A percentile compares a stretch with the other conserved stretches of the same genome.
Conservation (phyloP, 2,888 invertebrate species). For the Leptinotarsa tumamoca region DNA sequence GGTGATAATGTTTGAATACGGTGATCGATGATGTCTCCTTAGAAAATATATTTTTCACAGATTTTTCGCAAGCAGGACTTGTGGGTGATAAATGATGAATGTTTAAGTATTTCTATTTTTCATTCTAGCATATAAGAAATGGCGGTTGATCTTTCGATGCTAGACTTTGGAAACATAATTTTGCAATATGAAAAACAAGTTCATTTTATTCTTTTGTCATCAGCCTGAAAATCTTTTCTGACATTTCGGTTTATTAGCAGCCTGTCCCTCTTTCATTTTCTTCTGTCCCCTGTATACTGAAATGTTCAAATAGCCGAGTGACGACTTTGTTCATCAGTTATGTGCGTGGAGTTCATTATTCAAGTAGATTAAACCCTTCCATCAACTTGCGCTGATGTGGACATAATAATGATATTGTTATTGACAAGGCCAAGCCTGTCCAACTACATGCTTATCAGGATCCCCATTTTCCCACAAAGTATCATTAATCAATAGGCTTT, state of each 20-base stretch:
- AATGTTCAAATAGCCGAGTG: background rate
- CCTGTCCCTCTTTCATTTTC: background rate
- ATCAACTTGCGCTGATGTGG: slow-evolving; percentile 2
- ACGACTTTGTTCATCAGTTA: background rate
- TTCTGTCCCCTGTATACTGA: background rate
- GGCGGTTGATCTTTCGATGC: no score
- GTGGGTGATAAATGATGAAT: no score
- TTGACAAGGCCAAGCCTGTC: slow-evolving; percentile 7
- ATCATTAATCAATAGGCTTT: slow-evolving; percentile 2
- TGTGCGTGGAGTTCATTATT: background rate
- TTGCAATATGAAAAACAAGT: no score
- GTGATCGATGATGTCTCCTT: no score
- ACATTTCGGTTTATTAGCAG: background rate
- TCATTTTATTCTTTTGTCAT: no score
- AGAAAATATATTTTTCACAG: no score
- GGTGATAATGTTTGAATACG: no score
- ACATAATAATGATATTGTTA: slow-evolving; percentile 2
- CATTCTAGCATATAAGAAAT: no score
- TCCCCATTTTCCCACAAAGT: background rate
- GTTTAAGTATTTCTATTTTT: no score
- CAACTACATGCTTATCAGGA: background rate
- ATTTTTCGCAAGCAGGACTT: no score
- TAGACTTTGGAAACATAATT: no score
- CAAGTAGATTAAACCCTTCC: slow-evolving; percentile 11
- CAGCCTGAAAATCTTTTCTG: no score